Base-by-base conservation (phyloP, 2,797 vertebrate species). In the Danio choprae region DNA sequence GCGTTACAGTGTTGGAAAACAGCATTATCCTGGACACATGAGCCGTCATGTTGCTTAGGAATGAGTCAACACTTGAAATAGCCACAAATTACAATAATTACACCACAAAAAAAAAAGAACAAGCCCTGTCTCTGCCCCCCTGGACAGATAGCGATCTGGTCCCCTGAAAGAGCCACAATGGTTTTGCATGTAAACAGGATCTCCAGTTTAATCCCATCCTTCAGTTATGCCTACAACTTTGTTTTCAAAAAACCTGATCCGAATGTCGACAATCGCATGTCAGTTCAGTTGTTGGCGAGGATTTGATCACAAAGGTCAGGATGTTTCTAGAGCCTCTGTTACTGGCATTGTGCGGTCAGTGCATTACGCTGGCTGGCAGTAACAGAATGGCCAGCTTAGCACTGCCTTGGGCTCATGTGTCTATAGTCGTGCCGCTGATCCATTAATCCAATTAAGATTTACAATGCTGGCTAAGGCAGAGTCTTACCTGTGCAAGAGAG, bases 371-470 rank as follows among this genome's bases (percentile, higher is more conserved):
- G 43, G 50, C 59, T 80, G 75, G 20, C 73, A 71, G 55, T 36
- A 69, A 38, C 56, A 80, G 82, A 83, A 83, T 80, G 72, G 68
- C 7, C 71, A 81, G 86, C 74, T 59, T 82, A 85, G 87, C 63
- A 40, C 53, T 80, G 87, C 68, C 69, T 62, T 79, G 41, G 71
- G 11, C 73, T 79, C 77, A 55, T 69, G 60, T 85, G 78, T 41
- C 84, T 84, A 81, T 80, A 83, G 74, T 67, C 64, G 58, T 76
- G 86, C 64, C n/a, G 51, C 83, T 87, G 86, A 90, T 88, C 86
- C 86, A 84, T 83, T 93, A 89, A 93, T 93, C 88, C 87, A 84
- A 92, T 92, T 90, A 90, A 81, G 77, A 90, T 87, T 50, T 74
- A 84, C 83, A 86, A 60, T 11, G 46, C 56, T 79, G 48, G 77